phyloP scores from a whole-genome alignment of 2,113 vertebrate species.

The Hippoglossus stenolepis region DNA sequence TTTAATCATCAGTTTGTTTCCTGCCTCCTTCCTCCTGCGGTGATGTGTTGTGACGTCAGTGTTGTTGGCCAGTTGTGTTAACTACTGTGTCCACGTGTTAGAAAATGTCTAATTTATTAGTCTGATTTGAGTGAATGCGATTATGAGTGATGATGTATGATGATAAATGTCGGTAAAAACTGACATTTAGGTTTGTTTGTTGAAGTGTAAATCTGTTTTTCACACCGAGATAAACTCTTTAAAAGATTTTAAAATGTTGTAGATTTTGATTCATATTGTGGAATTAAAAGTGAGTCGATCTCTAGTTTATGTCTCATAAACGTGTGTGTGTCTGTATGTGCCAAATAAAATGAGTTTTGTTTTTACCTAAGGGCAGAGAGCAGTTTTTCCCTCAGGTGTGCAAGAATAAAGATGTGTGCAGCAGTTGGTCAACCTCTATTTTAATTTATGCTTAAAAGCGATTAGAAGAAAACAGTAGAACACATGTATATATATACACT shows the following conservation, averaged over 20 bases:
- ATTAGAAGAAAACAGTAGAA: too few relatives aligned
- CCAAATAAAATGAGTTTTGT: background rate
- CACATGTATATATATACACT: too few relatives aligned
- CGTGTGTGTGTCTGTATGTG: background rate
- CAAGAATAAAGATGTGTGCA: conserved; percentile 7
- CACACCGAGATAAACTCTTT: conserved; percentile 18
- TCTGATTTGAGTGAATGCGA: conserved; percentile 40
- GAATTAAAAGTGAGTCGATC: conserved; percentile 45
- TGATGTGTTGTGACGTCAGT: background rate
- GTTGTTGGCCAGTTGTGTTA: conserved; percentile 25
- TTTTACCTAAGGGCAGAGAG: background rate
- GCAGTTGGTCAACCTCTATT: conserved; percentile 8
- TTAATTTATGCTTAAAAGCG: too few relatives aligned
- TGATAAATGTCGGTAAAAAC: background rate
- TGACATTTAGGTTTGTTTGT: conserved; percentile 21
- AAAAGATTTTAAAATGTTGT: conserved; percentile 22
- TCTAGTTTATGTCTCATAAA: background rate
- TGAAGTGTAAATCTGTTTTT: conserved; percentile 27
- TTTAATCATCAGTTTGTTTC: background rate
- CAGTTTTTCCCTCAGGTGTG: background rate
- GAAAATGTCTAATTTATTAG: conserved; percentile 63
- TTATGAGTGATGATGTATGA: background rate
- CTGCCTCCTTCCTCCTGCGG: background rate
- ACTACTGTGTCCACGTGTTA: conserved; percentile 24
- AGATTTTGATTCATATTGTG: conserved; percentile 52